Conservation (phyloP, 2,888 invertebrate genomes). For the Platypus cylindrus region DNA sequence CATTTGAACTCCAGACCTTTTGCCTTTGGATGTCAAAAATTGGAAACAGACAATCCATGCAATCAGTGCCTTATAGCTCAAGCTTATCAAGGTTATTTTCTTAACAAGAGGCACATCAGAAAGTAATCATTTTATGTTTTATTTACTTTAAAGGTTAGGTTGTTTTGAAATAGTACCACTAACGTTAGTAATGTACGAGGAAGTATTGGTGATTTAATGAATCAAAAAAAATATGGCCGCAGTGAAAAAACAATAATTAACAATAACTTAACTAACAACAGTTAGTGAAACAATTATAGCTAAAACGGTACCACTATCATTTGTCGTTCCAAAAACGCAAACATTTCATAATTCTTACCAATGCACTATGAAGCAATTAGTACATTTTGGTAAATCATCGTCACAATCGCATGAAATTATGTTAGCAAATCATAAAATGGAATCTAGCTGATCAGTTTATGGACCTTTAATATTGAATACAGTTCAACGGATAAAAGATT, state of each 20-base stretch:
- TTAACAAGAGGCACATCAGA: background rate
- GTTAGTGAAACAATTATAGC: conserved; percentile 61
- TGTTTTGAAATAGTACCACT: conserved; percentile 31
- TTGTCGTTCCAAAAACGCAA: conserved; percentile 52
- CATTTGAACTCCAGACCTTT: too few relatives aligned
- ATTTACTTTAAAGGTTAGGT: conserved; percentile 15
- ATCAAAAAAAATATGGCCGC: conserved; percentile 57
- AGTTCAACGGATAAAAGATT: conserved; percentile 54
- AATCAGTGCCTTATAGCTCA: conserved; percentile 42
- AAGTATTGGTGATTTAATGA: conserved; percentile 65
- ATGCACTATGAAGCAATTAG: too few relatives aligned
- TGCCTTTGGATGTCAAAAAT: too few relatives aligned
- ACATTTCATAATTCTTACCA: too few relatives aligned
- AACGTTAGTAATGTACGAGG: conserved; percentile 25
- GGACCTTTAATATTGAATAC: conserved; percentile 52
- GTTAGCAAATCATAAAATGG: conserved; percentile 28
- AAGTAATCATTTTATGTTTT: background rate
- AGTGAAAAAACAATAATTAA: too few relatives aligned
- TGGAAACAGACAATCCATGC: too few relatives aligned
- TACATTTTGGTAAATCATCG: too few relatives aligned
- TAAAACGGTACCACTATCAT: conserved; percentile 58
- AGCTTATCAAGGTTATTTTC: conserved; percentile 35
- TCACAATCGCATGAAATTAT: conserved; percentile 19
- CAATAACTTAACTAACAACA: too few relatives aligned
- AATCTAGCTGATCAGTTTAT: too few relatives aligned